Percentiles rank a stretch among this genome's conserved stretches.
Conservation (phyloP, 2,888 invertebrate genomes). For the Apocheima hispidaria region DNA sequence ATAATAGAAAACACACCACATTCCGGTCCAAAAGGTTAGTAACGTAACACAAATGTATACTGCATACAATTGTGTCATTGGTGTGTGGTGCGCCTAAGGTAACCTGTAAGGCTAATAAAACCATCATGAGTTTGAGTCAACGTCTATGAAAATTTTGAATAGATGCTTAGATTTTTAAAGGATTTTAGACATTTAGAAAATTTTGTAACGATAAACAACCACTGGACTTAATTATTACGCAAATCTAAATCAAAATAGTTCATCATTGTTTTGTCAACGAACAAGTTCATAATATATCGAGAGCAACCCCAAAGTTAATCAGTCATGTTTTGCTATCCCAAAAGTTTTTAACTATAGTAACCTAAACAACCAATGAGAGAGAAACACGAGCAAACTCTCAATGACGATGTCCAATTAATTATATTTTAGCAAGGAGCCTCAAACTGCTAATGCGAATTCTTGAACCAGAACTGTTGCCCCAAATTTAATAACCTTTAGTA, state of each 20-base stretch:
- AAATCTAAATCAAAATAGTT: background rate
- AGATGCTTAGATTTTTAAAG: background rate
- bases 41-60: too few species aligned
- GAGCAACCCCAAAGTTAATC: conserved; percentile 34
- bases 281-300: conserved; percentile 30
- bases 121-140: too few species aligned
- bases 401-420: conserved; percentile 14
- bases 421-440: too few species aligned
- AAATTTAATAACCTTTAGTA: too few species aligned
- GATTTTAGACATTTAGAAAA: background rate
- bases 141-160: too few species aligned
- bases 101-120: too few species aligned
- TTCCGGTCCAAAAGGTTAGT: too few species aligned
- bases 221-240: background rate
- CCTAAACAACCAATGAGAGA: conserved; percentile 24
- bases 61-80: too few species aligned
- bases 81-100: too few species aligned
- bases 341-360: conserved; percentile 35
- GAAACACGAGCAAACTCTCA: conserved; percentile 6
- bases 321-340: conserved; percentile 40
- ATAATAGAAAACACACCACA: too few species aligned
- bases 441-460: too few species aligned
- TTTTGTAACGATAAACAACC: background rate
- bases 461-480: too few species aligned
- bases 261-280: conserved; percentile 21